phyloP scores from a whole-genome alignment of 1,140 invertebrate species.

The Drosophila leontia region DNA sequence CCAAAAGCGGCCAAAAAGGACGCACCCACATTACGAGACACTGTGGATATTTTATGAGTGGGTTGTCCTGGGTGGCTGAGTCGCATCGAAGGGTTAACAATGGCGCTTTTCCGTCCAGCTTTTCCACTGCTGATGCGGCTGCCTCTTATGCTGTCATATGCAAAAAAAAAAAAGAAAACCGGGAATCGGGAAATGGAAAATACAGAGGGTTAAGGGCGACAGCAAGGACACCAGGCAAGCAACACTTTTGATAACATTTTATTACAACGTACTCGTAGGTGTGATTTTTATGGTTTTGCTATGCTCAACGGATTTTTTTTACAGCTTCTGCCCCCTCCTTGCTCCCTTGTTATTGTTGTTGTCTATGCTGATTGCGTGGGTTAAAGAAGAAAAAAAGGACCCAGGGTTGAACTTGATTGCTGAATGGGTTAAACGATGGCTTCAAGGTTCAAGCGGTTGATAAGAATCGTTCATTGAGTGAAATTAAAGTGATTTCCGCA shows the following conservation, averaged over 20 bases:
- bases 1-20: slow-evolving; percentile 45
- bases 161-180: slow-evolving; percentile 37
- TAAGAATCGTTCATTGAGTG: slow-evolving; percentile 49
- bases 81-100: slow-evolving; percentile 74
- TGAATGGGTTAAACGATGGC: slow-evolving; percentile 21
- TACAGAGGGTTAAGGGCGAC: slow-evolving; percentile 39
- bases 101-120: slow-evolving; percentile 62
- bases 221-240: slow-evolving; percentile 60
- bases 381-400: slow-evolving; percentile 9
- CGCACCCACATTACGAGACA: slow-evolving; percentile 64
- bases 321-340: slow-evolving; percentile 18
- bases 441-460: slow-evolving; percentile 43
- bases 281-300: slow-evolving; percentile 82
- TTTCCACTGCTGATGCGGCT: slow-evolving; percentile 32
- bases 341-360: slow-evolving; percentile 32
- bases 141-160: slow-evolving; percentile 73
- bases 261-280: slow-evolving; percentile 83
- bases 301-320: slow-evolving; percentile 79
- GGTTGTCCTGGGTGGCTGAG: slow-evolving; percentile 6
- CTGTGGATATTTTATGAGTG: slow-evolving; percentile 72
- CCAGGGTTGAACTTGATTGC: slow-evolving; percentile 45
- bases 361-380: slow-evolving; percentile 74
- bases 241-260: slow-evolving; percentile 84
- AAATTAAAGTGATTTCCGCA: slow-evolving; percentile 51
- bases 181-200: slow-evolving; percentile 39